Evolutionary conservation across 2,113 vertebrate species (phyloP).

Genomic region (Paradisaea rubra): DNA sequence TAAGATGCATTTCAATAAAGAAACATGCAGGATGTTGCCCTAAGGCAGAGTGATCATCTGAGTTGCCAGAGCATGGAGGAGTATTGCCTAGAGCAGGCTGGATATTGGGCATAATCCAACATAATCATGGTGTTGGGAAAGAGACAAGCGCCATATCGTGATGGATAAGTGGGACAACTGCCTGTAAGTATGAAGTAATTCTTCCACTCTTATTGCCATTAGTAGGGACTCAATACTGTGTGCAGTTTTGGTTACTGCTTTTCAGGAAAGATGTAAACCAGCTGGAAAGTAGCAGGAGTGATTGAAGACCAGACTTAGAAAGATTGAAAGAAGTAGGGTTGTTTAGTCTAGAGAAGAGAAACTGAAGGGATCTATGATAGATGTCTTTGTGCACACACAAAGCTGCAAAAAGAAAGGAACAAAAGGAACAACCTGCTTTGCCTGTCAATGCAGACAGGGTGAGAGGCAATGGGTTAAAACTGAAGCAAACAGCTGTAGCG

Average conservation of each 20-base stretch:
- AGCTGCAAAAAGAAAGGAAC: background rate
- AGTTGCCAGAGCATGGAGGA: background rate
- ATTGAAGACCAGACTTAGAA: slow-evolving; percentile 25
- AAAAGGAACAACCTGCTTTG: background rate
- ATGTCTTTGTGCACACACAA: background rate
- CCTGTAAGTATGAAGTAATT: slow-evolving; percentile 7
- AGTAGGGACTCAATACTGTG: background rate
- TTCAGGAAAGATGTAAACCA: slow-evolving; percentile 43
- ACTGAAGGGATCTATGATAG: background rate
- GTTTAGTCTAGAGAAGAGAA: slow-evolving; percentile 56
- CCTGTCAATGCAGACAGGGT: background rate
- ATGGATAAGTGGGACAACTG: background rate
- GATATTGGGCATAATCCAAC: background rate
- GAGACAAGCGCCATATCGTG: background rate
- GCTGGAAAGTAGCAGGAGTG: slow-evolving; percentile 28
- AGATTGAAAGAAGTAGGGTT: slow-evolving; percentile 25
- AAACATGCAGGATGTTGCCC: background rate
- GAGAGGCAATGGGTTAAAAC: background rate
- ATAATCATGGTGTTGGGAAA: background rate
- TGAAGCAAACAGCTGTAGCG: background rate
- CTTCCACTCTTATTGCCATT: background rate
- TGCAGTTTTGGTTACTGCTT: slow-evolving; percentile 28
- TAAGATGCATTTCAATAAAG: background rate
- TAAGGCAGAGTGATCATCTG: background rate
- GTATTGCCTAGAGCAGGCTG: background rate